Evolutionary conservation across 2,113 vertebrate genomes (phyloP), one percentile per base, ranked within the genome.

Genomic region (Lepisosteus osseus): DNA sequence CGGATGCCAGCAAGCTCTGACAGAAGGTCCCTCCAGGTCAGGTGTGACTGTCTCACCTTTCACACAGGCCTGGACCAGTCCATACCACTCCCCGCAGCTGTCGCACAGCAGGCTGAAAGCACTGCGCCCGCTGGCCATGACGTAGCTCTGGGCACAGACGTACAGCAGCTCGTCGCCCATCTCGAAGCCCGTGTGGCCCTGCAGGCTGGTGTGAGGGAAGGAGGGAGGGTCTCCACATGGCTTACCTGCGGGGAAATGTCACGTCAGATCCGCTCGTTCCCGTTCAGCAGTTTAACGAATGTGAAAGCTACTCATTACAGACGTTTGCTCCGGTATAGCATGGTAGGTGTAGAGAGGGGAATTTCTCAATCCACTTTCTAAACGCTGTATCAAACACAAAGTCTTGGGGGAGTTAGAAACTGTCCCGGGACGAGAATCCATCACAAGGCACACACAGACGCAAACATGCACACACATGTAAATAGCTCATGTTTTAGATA

Each of bases 21-120:
- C 29, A 29, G 29, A 29, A 29, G 29, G 29, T 29, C 29, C 29
- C 29, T 29, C 29, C 2, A 29, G 29, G 29, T 29, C 29, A 29
- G 29, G 29, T 29, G 29, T 13, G 13, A 4, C n/a, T 4, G 64
- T 66, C 88, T 90, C 83, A 98, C 97, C 96, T 95, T 88, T 95
- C 68, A 94, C 84, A 3, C 97, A 99, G 72, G 94, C 90, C 80
- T 96, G 94, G 14, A 95, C 96, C 44, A 93, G 84, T 29, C 97
- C 96, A 0, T 96, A 99, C 97, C 97, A 99, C 83, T 97, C 94
- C 3, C 95, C 96, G 0, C 96, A 99, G 85, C 95, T 95, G 87
- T 97, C 90, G 0, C 97, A 99, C 29, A 98, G 83, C 82, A 99
- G 83, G 0, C 94, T 96, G 86, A 98, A 99, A 0, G 92, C 91